Percentiles rank a stretch among this genome's conserved stretches.
These are phyloP conservation scores for Drusus annulatus DNA, from an alignment of 1,140 invertebrate genomes.

Conservation along the genomic window DNA sequence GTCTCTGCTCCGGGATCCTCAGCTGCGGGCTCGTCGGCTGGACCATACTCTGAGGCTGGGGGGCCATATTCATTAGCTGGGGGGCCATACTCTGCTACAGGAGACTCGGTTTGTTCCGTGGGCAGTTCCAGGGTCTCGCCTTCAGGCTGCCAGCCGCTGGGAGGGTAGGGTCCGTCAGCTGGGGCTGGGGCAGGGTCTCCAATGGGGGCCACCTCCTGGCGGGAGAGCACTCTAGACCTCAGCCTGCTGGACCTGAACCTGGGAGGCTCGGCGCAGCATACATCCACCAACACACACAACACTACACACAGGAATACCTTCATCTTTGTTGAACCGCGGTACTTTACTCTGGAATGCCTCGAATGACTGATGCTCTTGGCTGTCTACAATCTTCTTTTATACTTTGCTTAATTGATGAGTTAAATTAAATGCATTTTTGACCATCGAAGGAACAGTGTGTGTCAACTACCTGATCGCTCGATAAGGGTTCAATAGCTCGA, in stretches of 20 bases:
- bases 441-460: too few species aligned
- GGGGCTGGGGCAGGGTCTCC: neutral
- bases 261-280: conserved; percentile 30
- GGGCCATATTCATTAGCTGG: conserved; percentile 55
- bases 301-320: conserved; percentile 34
- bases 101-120: conserved; percentile 51
- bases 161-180: conserved; percentile 37
- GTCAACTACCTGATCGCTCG: too few species aligned
- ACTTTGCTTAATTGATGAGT: neutral
- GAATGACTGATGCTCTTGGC: conserved; percentile 1
- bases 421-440: too few species aligned
- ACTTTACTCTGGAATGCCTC: neutral
- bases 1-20: neutral
- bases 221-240: conserved; percentile 42
- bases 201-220: conserved; percentile 45
- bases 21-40: neutral
- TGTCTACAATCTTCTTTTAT: neutral
- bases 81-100: conserved; percentile 62
- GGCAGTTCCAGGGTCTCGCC: conserved; percentile 65
- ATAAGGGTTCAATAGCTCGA: too few species aligned
- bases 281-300: neutral
- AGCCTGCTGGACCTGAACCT: conserved; percentile 45
- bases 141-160: conserved; percentile 65
- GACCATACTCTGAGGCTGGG: conserved; percentile 51
- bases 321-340: conserved; percentile 15